Conservation (phyloP, 2,888 invertebrate genomes). For the Aromia moschata region DNA sequence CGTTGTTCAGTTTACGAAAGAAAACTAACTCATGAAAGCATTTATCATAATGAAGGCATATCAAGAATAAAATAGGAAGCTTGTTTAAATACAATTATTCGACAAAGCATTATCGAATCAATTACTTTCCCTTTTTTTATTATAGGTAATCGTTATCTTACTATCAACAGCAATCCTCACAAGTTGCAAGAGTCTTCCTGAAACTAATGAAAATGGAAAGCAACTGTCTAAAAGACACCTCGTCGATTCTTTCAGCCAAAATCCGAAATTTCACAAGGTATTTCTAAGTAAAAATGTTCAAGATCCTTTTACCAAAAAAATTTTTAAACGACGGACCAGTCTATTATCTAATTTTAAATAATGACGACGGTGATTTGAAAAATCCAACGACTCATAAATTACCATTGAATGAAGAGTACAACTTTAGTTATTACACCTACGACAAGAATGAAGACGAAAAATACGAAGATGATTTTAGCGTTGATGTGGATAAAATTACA, state of each 20-base stretch:
- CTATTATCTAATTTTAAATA: too few species aligned
- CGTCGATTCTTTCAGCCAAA: conserved; percentile 1
- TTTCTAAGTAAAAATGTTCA: conserved; percentile 19
- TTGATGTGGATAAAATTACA: background rate
- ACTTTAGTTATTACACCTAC: background rate
- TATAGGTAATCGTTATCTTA: conserved; percentile 6
- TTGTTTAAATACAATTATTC: too few species aligned
- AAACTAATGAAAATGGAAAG: background rate
- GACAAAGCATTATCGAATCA: too few species aligned
- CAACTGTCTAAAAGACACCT: conserved; percentile 7
- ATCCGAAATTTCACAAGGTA: conserved; percentile 19
- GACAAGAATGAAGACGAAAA: conserved; percentile 1
- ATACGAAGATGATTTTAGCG: background rate
- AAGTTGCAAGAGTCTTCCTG: background rate
- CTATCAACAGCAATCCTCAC: background rate
- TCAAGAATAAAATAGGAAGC: too few species aligned
- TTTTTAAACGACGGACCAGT: too few species aligned
- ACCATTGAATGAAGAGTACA: conserved; percentile 1
- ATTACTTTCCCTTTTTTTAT: conserved; percentile 1
- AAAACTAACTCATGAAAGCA: too few species aligned
- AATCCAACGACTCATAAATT: too few species aligned
- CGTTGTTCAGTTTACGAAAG: too few species aligned
- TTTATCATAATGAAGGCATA: too few species aligned
- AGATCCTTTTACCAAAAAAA: too few species aligned
- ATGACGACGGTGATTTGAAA: too few species aligned